Conservation (phyloP, 2,797 vertebrate genomes). For the Xenops minutus region DNA sequence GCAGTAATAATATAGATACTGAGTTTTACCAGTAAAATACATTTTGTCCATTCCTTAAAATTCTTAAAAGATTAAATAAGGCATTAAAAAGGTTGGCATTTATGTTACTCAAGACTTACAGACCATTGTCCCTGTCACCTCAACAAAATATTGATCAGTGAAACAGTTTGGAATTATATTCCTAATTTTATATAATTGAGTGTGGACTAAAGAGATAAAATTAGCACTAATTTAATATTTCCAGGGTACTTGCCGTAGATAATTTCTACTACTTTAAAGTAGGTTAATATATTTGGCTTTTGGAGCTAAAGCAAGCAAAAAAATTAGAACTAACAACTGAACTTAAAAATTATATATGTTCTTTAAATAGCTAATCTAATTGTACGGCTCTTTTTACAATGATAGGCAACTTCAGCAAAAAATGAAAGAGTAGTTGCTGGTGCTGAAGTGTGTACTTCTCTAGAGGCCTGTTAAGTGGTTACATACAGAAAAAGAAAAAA, state of each 20-base stretch:
- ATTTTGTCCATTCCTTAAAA: neutral
- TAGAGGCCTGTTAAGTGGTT: slow-evolving; percentile 15
- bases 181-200: neutral
- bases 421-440: neutral
- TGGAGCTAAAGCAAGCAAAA: neutral
- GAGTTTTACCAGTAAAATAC: neutral
- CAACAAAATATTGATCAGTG: neutral
- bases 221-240: neutral
- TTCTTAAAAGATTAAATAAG: neutral
- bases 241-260: neutral
- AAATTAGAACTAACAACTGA: neutral
- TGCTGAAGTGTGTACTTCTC: neutral
- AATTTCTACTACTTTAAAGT: neutral
- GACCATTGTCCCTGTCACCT: neutral
- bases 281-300: neutral
- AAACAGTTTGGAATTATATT: neutral
- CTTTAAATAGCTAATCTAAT: neutral
- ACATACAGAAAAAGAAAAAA: neutral
- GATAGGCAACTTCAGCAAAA: neutral
- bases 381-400: neutral
- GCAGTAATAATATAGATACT: neutral
- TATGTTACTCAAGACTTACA: neutral
- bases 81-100: neutral
- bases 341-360: neutral
- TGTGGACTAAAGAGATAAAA: neutral